Evolutionary conservation across 2,888 invertebrate genomes (phyloP).

Genomic region (Aradus depressus): DNA sequence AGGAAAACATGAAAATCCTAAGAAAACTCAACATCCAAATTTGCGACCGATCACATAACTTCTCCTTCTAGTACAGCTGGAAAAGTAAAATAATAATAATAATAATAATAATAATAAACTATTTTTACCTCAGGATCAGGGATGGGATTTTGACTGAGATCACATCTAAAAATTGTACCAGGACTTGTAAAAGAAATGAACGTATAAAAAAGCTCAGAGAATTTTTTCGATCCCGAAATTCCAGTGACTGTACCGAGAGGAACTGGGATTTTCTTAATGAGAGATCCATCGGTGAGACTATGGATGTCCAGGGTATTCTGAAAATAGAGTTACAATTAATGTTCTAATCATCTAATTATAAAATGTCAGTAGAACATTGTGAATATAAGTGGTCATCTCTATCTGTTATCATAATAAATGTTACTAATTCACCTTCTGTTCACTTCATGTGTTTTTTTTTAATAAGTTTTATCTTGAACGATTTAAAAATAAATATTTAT

Average conservation of each 20-base stretch:
- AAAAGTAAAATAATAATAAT: background rate
- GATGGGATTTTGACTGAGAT: conserved; percentile 49
- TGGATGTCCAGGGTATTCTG: conserved; percentile 77
- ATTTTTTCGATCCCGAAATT: conserved; percentile 72
- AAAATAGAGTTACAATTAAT: conserved; percentile 32
- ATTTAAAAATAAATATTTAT: too few species aligned
- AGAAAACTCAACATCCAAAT: too few species aligned
- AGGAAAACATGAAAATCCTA: too few species aligned
- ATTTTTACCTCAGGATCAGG: conserved; percentile 20
- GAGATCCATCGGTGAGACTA: conserved; percentile 56
- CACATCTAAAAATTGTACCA: conserved; percentile 72
- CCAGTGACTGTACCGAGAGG: conserved; percentile 79
- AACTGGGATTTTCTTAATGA: conserved; percentile 62
- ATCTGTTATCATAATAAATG: too few species aligned
- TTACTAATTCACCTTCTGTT: too few species aligned
- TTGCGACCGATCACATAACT: too few species aligned
- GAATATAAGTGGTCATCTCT: too few species aligned
- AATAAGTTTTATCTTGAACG: too few species aligned
- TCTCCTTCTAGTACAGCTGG: too few species aligned
- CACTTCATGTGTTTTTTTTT: too few species aligned
- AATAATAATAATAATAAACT: background rate
- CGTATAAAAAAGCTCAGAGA: conserved; percentile 83
- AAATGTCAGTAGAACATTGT: too few species aligned
- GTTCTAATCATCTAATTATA: too few species aligned
- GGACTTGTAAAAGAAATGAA: conserved; percentile 92